Conservation (phyloP, 2,797 vertebrate species). For the Manis javanica region DNA sequence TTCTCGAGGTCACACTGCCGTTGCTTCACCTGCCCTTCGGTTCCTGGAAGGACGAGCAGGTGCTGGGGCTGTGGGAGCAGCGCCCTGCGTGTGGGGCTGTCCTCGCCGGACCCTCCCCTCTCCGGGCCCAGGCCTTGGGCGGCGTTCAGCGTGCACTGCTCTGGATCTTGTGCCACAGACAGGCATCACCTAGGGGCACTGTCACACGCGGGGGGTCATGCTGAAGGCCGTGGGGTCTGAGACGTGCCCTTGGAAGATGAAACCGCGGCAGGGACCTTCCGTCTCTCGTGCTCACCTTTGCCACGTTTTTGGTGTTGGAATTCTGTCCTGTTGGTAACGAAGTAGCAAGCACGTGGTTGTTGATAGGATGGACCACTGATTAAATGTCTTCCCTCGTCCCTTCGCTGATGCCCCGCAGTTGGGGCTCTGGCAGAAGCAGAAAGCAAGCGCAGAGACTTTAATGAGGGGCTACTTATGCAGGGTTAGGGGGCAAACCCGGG, state of each 20-base stretch:
- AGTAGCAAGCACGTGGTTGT: accelerated
- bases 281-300: not conserved
- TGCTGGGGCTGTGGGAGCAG: not conserved
- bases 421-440: not conserved
- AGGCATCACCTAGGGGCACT: too few species aligned
- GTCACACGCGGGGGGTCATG: too few species aligned
- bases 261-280: accelerated
- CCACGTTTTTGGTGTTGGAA: not conserved
- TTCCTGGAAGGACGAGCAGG: not conserved
- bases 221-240: not conserved
- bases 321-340: not conserved
- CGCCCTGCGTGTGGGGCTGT: not conserved
- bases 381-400: not conserved
- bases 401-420: accelerated
- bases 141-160: too few species aligned
- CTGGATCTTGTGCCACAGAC: too few species aligned
- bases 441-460: not conserved
- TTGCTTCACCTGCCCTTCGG: accelerated
- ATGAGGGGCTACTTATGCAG: accelerated
- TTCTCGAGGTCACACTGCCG: accelerated
- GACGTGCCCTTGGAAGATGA: not conserved
- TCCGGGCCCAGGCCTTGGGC: too few species aligned
- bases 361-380: not conserved
- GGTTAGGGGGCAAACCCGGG: not conserved
- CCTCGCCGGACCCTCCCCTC: not conserved